Evolutionary conservation across 2,888 invertebrate species (phyloP).

Genomic region (Rhingia rostrata): DNA sequence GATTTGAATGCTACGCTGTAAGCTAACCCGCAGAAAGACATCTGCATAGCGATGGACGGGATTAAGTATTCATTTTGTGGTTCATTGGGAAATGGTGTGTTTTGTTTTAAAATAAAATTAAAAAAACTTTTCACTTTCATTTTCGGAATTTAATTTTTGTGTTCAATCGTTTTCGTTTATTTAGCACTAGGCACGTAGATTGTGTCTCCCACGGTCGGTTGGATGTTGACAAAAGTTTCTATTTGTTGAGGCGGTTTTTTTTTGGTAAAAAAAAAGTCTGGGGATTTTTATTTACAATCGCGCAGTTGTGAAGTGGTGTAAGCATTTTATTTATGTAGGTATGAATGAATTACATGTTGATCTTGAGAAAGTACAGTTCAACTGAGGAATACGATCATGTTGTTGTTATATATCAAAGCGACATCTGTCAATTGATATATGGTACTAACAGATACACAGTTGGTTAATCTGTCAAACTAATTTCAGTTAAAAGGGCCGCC

Average conservation of each 20-base stretch:
- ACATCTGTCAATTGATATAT: too few relatives aligned
- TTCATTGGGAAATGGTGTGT: constrained; percentile 36
- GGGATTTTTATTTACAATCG: too few relatives aligned
- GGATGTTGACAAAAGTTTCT: constrained; percentile 24
- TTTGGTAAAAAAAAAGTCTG: too few relatives aligned
- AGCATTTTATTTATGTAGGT: too few relatives aligned
- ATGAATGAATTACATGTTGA: too few relatives aligned
- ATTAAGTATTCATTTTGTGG: constrained; percentile 52
- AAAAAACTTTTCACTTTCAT: constrained; percentile 59
- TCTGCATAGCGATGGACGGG: constrained; percentile 23
- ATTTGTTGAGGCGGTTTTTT: background rate
- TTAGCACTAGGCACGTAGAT: constrained; percentile 18
- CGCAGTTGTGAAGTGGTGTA: too few relatives aligned
- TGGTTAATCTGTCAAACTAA: too few relatives aligned
- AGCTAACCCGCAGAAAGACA: constrained; percentile 28
- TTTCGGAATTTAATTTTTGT: constrained; percentile 48
- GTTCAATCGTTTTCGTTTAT: constrained; percentile 2
- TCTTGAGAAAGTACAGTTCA: too few relatives aligned
- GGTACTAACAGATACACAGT: too few relatives aligned
- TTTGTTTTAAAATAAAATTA: background rate
- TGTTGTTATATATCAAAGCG: too few relatives aligned
- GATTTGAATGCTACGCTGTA: constrained; percentile 42
- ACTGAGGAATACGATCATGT: too few relatives aligned
- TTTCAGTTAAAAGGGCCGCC: too few relatives aligned
- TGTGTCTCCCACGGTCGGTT: constrained; percentile 29